phyloP scores from a whole-genome alignment of 2,797 vertebrate genomes.

The Gymnocypris eckloni region DNA sequence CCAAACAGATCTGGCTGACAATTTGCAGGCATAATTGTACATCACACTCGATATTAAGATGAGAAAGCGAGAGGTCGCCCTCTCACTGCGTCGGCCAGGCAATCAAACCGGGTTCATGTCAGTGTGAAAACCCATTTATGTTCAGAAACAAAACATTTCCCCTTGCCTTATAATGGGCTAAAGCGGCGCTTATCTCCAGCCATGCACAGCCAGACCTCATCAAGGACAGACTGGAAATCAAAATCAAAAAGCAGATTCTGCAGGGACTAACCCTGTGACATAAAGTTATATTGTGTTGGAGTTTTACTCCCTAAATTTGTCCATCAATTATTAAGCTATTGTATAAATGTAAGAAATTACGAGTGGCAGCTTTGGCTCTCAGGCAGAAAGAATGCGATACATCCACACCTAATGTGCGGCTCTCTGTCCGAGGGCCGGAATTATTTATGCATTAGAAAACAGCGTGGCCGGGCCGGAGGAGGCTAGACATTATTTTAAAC shows the following conservation, averaged over 20 bases:
- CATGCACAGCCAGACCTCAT: constrained; percentile 90
- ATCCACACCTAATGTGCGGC: constrained; percentile 86
- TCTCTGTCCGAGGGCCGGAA: constrained; percentile 88
- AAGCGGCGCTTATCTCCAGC: constrained; percentile 83
- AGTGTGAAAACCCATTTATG: constrained; percentile 86
- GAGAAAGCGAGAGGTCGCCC: constrained; percentile 82
- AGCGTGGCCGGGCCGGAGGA: constrained; percentile 84
- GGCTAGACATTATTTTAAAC: constrained; percentile 99
- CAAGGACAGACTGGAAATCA: constrained; percentile 71
- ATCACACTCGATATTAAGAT: constrained; percentile 75
- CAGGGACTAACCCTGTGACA: constrained; percentile 98
- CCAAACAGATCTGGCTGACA: constrained; percentile 75
- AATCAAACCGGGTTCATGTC: constrained; percentile 78
- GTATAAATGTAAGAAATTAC: constrained; percentile 99
- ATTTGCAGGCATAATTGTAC: constrained; percentile 78
- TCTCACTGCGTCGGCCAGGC: constrained; percentile 73
- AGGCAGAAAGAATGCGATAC: constrained; percentile 99
- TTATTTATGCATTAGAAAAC: constrained; percentile 99
- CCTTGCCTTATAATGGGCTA: constrained; percentile 78
- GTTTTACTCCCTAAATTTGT: constrained; percentile 99
- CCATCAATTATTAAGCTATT: constrained; percentile 99
- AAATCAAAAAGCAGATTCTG: constrained; percentile 41
- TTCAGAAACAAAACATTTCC: constrained; percentile 88
- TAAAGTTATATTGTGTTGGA: constrained; percentile 99
- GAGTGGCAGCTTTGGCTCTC: constrained; percentile 97